phyloP scores from a whole-genome alignment of 2,797 vertebrate genomes.

The Euphonia xanthogaster region DNA sequence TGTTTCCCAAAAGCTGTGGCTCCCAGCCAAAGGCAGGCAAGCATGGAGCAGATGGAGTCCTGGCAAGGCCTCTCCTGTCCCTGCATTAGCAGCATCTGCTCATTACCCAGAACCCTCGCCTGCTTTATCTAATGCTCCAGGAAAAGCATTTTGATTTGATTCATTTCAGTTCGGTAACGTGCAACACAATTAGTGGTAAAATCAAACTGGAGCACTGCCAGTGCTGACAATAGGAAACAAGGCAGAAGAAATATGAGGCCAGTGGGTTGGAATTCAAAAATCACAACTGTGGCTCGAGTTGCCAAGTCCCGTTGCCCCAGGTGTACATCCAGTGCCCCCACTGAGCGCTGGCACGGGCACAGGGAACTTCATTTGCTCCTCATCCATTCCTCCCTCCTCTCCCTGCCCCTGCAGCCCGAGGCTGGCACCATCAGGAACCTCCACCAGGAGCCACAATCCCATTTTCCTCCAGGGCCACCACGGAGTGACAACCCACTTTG shows the following conservation, averaged over 20 bases:
- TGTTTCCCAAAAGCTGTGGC: constrained; percentile 73
- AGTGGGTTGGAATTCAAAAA: constrained; percentile 80
- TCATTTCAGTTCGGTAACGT: constrained; percentile 81
- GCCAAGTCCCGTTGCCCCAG: constrained; percentile 73
- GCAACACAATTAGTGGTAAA: constrained; percentile 82
- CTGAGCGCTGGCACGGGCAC: not conserved
- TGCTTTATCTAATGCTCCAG: constrained; percentile 83
- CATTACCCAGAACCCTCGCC: constrained; percentile 82
- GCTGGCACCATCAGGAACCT: rapidly evolving
- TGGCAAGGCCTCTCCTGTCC: constrained; percentile 79
- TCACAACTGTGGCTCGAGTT: constrained; percentile 77
- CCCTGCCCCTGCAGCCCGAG: not conserved
- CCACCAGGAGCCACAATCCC: not conserved
- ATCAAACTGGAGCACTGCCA: constrained; percentile 79
- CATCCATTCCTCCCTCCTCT: not conserved
- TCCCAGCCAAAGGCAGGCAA: constrained; percentile 76
- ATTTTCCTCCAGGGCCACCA: not conserved
- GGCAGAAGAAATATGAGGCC: constrained; percentile 80
- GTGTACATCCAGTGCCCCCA: constrained; percentile 54
- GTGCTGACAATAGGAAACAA: constrained; percentile 81
- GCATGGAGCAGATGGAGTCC: constrained; percentile 84
- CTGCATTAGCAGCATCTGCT: constrained; percentile 86
- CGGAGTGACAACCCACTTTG: not conserved
- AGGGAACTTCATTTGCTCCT: constrained; percentile 28
- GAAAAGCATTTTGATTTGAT: constrained; percentile 85